Base-by-base conservation (phyloP, 1,140 invertebrate genomes). In the Micrasema minimum region DNA sequence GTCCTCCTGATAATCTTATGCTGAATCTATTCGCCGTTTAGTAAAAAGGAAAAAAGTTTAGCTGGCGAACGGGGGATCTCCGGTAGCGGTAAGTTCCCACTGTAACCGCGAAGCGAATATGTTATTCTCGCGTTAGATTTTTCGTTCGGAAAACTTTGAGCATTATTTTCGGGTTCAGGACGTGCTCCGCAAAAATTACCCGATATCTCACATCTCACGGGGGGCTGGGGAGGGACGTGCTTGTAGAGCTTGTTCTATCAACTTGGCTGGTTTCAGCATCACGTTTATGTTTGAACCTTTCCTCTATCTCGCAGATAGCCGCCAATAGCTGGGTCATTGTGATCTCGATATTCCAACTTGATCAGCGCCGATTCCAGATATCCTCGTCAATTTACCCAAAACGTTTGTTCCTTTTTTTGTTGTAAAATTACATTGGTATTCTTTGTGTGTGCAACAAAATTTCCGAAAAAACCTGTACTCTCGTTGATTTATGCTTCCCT, bases 111-210 rank as follows among this genome's bases (percentile, higher is more conserved):
- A n/a, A 48, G 45, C 71, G 72, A 73, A 73, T 69, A 69, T 69
- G 72, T 69, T 69, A 73, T 73, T 73, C 57, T 57, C 61, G 72
- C 67, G 62, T 69, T 69, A 73, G 66, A 73, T 66, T 64, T 64
- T 55, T 69, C 67, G 66, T 66, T 46, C 26, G 62, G 66, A 55
- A 70, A 73, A 73, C 18, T 68, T 72, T 55, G 59, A 68, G 66
- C 72, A 74, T 74, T 74, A 74, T 74, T 74, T 74, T 74, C 65
- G 72, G 72, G 72, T 68, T 65, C 51, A 59, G 69, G 69, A 74
- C 72, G 72, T 74, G 72, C 64, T 48, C 48, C 62, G 72, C 64
- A 74, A 71, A 68, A 74, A 74, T 74, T 74, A 71, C 64, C 67
- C 62, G 59, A 69, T 64, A 38, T 51, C 55, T 62, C 55, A 59